phyloP scores from a whole-genome alignment of 2,113 vertebrate genomes.

The Genyomyrus donnyi region DNA sequence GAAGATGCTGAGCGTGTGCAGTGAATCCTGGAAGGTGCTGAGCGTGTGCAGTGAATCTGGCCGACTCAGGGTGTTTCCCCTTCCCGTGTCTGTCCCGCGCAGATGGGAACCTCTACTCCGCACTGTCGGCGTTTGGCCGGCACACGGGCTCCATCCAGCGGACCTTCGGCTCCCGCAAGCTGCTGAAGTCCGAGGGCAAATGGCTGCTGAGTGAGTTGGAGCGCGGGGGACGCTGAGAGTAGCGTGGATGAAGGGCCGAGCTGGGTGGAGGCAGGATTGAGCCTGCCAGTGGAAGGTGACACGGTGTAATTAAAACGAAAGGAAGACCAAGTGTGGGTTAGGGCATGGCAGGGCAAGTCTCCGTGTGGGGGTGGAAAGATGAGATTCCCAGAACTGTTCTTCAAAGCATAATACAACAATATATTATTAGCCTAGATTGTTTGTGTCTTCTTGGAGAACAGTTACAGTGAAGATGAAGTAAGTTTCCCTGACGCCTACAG shows the following conservation, averaged over 20 bases:
- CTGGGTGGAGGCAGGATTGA: conserved; percentile 33
- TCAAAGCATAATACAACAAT: not conserved
- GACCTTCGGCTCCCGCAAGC: conserved; percentile 59
- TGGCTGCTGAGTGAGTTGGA: conserved; percentile 69
- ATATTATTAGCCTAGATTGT: not conserved
- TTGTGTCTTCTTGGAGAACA: not conserved
- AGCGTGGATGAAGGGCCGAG: too few species aligned
- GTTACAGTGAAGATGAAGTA: not conserved
- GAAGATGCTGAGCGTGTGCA: too few species aligned
- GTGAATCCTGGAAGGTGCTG: not conserved
- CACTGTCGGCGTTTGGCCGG: conserved; percentile 53
- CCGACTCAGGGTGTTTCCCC: not conserved
- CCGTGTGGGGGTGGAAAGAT: not conserved
- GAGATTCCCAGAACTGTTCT: not conserved
- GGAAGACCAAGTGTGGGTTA: not conserved
- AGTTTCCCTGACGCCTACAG: not conserved
- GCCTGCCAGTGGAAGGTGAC: conserved; percentile 4
- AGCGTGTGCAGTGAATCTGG: not conserved
- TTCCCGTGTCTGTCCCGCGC: not conserved
- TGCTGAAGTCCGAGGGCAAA: conserved; percentile 64
- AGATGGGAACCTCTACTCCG: conserved; percentile 70
- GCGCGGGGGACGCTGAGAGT: conserved; percentile 14
- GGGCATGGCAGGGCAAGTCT: not conserved
- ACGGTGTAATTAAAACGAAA: not conserved
- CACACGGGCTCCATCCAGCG: conserved; percentile 58